Evolutionary conservation across 2,888 invertebrate genomes (phyloP).

Genomic region (Proisotoma minuta): DNA sequence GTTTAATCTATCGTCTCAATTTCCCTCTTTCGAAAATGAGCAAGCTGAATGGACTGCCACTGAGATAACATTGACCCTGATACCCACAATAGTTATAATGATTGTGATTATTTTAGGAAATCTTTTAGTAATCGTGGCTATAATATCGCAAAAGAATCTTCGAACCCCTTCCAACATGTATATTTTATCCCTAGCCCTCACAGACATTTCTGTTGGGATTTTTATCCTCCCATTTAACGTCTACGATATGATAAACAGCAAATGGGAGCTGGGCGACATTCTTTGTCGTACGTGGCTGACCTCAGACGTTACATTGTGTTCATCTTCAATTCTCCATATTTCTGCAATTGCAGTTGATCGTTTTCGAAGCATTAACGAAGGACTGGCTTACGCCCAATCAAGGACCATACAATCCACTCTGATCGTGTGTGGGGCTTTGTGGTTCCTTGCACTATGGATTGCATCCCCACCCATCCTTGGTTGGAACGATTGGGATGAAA

Average conservation of each 20-base stretch:
- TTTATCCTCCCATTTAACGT: conserved; percentile 43
- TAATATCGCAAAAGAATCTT: conserved; percentile 28
- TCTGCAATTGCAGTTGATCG: conserved; percentile 43
- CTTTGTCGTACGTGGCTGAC: conserved; percentile 39
- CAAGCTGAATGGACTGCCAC: background rate
- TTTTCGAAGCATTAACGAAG: conserved; percentile 43
- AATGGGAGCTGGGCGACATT: conserved; percentile 28
- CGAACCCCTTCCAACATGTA: conserved; percentile 41
- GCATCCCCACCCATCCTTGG: conserved; percentile 40
- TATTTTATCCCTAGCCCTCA: conserved; percentile 38
- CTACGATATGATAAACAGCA: conserved; percentile 21
- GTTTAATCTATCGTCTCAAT: too few relatives aligned
- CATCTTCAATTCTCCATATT: conserved; percentile 42
- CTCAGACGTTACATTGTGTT: conserved; percentile 40
- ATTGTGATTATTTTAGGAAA: conserved; percentile 37
- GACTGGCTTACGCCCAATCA: conserved; percentile 36
- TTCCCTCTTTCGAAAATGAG: too few relatives aligned
- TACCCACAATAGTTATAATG: background rate
- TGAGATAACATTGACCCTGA: background rate
- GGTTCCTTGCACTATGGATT: conserved; percentile 42
- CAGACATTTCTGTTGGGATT: conserved; percentile 39
- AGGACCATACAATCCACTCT: conserved; percentile 28
- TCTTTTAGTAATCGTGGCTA: conserved; percentile 38
- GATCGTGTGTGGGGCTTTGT: conserved; percentile 24
- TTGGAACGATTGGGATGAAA: conserved; percentile 34